Percentiles rank a stretch among this genome's conserved stretches.
Conservation (phyloP, 1,140 invertebrate species). For the Propsilocerus akamusi region DNA sequence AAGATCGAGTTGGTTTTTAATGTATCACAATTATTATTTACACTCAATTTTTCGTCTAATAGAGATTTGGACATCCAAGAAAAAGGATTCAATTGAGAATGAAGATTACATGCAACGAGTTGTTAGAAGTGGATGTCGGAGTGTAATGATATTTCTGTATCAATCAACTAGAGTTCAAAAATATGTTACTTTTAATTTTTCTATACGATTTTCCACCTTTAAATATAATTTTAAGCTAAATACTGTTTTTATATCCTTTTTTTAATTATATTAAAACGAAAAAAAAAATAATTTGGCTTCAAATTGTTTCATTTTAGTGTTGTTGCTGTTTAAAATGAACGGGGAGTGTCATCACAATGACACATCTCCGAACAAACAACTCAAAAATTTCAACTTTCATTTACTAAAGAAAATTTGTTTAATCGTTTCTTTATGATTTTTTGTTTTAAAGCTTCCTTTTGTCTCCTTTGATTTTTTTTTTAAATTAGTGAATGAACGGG, state of each 20-base stretch:
- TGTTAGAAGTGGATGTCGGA: not conserved
- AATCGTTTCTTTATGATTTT: not conserved
- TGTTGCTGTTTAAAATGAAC: not conserved
- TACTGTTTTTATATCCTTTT: not conserved
- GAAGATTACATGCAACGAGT: not conserved
- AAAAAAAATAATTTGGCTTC: conserved; percentile 1
- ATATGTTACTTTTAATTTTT: not conserved
- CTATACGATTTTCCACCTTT: not conserved
- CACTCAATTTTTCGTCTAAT: not conserved
- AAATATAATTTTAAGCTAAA: conserved; percentile 1
- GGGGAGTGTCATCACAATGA: not conserved
- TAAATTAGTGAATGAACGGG: too few species aligned
- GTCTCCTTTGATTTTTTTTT: not conserved
- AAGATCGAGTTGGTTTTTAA: not conserved
- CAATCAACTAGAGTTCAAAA: not conserved
- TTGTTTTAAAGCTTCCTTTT: not conserved
- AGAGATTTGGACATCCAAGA: not conserved
- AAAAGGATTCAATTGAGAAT: not conserved
- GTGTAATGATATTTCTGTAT: not conserved
- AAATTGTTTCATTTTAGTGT: not conserved
- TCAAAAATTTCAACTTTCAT: too few species aligned
- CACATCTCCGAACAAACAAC: not conserved
- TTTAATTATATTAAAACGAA: too few species aligned
- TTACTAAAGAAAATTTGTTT: not conserved
- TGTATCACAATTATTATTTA: conserved; percentile 4